Base-by-base conservation (phyloP, 2,888 invertebrate species). In the Hypercompe scribonia region DNA sequence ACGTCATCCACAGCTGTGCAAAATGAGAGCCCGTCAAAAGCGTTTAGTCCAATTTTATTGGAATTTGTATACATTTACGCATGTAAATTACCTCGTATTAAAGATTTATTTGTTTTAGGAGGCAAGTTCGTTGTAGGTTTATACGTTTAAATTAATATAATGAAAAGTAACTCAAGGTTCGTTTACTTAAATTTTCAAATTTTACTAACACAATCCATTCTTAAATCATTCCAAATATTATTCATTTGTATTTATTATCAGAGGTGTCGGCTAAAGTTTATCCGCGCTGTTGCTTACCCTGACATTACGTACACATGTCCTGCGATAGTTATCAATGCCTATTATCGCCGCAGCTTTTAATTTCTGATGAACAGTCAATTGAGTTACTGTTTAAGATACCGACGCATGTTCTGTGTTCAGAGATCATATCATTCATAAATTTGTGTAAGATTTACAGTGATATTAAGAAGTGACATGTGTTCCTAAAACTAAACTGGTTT, bases 281-380 rank as follows among this genome's bases (percentile, higher is more conserved):
- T 78, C 75, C 74, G 61, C 72, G 72, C 76, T 70, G 78, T 84
- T 78, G 84, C 78, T 84, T 80, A 74, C 84, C 84, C 81, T 84
- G 84, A 84, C 83, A 84, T 79, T 80, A 83, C 77, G 72, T 77
- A 81, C 80, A 81, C 76, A 83, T 77, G 83, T 83, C 79, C 84
- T 77, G 78, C 74, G 75, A 78, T 75, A 78, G 80, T 68, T 84
- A 84, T 88, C 89, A 87, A 86, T 88, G 82, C 83, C 87, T 85
- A 88, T 87, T 91, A 90, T 89, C 87, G 83, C 74, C 81, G 78
- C 86, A 87, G 89, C 88, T 89, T 90, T 90, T 84, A 88, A 85
- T 81, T 83, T 86, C 21, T 89, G 86, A 88, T 89, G 87, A 86
- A 82, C 91, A 92, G 90, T 92, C 87, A 87, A 89, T 89, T 88